Conservation (phyloP, 2,113 vertebrate species). For the Oostethus manadensis region DNA sequence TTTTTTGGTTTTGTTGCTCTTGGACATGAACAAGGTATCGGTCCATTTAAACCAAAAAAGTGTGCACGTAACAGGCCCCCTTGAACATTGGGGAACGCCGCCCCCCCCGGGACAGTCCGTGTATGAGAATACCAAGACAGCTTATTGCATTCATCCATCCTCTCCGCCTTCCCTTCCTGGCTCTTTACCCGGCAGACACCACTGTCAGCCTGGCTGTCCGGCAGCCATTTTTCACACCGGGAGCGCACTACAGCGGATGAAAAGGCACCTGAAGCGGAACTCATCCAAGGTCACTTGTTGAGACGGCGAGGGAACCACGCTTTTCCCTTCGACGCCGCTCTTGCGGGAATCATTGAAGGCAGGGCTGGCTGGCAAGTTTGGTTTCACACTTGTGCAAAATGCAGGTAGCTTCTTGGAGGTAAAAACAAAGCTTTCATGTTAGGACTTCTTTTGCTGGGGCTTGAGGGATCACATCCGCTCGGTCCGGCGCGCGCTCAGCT, state of each 20-base stretch:
- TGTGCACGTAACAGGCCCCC: no score
- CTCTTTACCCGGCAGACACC: not conserved
- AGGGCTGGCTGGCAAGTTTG: constrained; percentile 26
- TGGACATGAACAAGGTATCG: no score
- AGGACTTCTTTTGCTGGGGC: constrained; percentile 1
- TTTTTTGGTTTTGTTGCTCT: no score
- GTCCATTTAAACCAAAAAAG: no score
- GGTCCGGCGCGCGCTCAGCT: not conserved
- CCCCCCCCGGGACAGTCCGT: no score
- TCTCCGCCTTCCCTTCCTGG: constrained; percentile 3
- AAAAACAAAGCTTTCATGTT: constrained; percentile 21
- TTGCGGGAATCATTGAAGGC: constrained; percentile 5
- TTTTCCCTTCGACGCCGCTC: constrained; percentile 16
- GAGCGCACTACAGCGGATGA: constrained; percentile 6
- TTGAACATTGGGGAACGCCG: no score
- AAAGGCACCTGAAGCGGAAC: constrained; percentile 13
- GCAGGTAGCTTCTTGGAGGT: constrained; percentile 42
- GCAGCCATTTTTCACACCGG: constrained; percentile 43
- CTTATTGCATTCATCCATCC: constrained; percentile 20
- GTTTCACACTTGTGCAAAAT: constrained; percentile 60
- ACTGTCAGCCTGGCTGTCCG: constrained; percentile 41
- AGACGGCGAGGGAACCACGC: not conserved
- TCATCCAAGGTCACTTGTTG: constrained; percentile 8
- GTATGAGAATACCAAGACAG: not conserved
- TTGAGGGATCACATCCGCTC: constrained; percentile 6